These are phyloP conservation scores for Drosophila niveifrons DNA, from an alignment of 2,888 invertebrate genomes.

Conservation along the genomic window DNA sequence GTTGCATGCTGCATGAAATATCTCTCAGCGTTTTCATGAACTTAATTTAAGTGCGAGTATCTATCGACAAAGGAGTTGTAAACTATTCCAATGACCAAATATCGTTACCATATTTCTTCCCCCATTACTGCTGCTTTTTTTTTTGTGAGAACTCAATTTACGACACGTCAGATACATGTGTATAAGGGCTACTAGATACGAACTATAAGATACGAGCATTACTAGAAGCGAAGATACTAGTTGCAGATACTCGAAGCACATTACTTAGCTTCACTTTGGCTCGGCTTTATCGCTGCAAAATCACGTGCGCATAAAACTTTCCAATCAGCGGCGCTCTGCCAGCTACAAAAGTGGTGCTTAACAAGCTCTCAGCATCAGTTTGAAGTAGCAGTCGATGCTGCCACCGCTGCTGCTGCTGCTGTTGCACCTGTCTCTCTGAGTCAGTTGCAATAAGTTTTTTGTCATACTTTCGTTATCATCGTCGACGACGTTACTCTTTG, in stretches of 20 bases:
- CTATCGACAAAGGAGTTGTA: slow-evolving; percentile 1
- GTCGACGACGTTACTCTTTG: slow-evolving; percentile 21
- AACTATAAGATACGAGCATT: background rate
- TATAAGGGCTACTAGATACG: slow-evolving; percentile 12
- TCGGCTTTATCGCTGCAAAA: slow-evolving; percentile 66
- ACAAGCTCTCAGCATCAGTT: slow-evolving; percentile 70
- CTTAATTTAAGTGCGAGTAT: slow-evolving; percentile 13
- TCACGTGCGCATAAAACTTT: slow-evolving; percentile 80
- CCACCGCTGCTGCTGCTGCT: slow-evolving; percentile 19
- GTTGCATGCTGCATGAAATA: slow-evolving; percentile 29
- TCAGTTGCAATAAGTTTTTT: slow-evolving; percentile 51
- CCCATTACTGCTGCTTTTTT: background rate
- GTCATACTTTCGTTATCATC: slow-evolving; percentile 69
- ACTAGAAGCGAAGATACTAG: slow-evolving; percentile 30
- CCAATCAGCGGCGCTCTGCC: slow-evolving; percentile 65
- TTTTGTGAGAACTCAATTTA: slow-evolving; percentile 49
- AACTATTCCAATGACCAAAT: slow-evolving; percentile 27
- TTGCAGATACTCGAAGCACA: slow-evolving; percentile 28
- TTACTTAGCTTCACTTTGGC: slow-evolving; percentile 39
- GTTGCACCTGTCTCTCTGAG: slow-evolving; percentile 21
- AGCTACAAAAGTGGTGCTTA: slow-evolving; percentile 64
- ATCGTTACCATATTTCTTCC: slow-evolving; percentile 27
- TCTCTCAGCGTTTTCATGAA: slow-evolving; percentile 8
- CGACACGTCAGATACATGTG: slow-evolving; percentile 52
- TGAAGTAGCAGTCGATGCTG: slow-evolving; percentile 37